Base-by-base conservation (phyloP, 2,888 invertebrate species). In the Didymodactylos carnosus region DNA sequence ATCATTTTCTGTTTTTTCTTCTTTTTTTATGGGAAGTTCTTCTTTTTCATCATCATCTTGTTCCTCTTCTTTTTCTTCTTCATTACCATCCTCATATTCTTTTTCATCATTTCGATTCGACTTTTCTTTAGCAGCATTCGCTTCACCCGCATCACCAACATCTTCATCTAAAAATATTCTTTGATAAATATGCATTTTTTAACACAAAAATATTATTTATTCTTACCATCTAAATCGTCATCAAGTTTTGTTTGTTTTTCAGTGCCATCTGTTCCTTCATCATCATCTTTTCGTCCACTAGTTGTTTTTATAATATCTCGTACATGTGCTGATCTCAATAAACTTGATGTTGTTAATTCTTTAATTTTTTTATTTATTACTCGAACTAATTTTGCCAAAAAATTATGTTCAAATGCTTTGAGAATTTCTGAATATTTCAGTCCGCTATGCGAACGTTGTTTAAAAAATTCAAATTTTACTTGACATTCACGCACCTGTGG, bases 131-230 rank as follows among this genome's bases (percentile, higher is more conserved):
- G 77, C 78, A 25, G 88, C 87, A 72, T 88, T 88, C 77, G 88
- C 88, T 78, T 89, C 89, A 77, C 88, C 88, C 77, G 87, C 87
- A 79, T 39, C 49, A 16, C 49, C 39, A 13, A 35, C 62, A 72
- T 72, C 72, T 41, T 62, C 35, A 25, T 39, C 53, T n/a, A n/a
- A n/a, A n/a, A n/a, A n/a, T n/a, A n/a, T n/a, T n/a, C n/a, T n/a
- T n/a, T n/a, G n/a, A n/a, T n/a, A n/a, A n/a, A n/a, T n/a, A n/a
- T n/a, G n/a, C n/a, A n/a, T n/a, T n/a, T n/a, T n/a, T n/a, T n/a
- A n/a, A n/a, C n/a, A n/a, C n/a, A n/a, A n/a, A n/a, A 35, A 35
- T 49, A 39, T 49, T 71, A 46, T 2, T 71, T 39, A 40, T 62
- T 72, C 13, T 88, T 88, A 78, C 84, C 83, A 82, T 87, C 77